Evolutionary conservation across 2,888 invertebrate species (phyloP), one percentile per base, ranked within the genome.

Genomic region (Cataglyphis albicans): DNA sequence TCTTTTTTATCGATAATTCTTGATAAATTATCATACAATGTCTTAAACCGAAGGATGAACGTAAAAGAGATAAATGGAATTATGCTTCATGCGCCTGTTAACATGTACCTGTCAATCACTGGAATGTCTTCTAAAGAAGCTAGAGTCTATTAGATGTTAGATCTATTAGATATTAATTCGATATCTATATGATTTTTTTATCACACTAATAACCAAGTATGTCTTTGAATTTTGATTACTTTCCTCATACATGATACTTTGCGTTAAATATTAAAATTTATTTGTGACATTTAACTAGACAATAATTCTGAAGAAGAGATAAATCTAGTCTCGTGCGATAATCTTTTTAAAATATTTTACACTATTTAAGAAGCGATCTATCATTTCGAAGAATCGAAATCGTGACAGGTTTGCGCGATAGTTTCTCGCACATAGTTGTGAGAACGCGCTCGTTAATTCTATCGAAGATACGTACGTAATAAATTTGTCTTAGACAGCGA

Each of bases 401-500:
- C 52, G 7, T 12, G 52, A 6, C 29, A 73, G n/a, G 1, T 32
- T 32, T 25, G 10, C 6, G 10, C 38, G 41, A 21, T 35, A 35
- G 6, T 35, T 6, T 59, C 3, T 29, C 35, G 10, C 18, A 44
- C 41, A 21, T 70, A 21, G 21, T 25, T 57, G 61, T 67, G 63
- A 21, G 55, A 65, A 63, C 25, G 63, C n/a, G 78, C 70, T 78
- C 76, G 86, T 86, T 88, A 86, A 86, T 84, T 86, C 81, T 78
- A 80, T 86, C 81, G 72, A 80, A 81, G 84, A 86, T 88, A 84
- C 75, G 81, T 63, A 73, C 44, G 75, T 90, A 90, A 92, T 92
- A 92, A 91, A 92, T 91, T 92, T 90, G 91, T 91, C 92, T 89
- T 86, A 88, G 90, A 87, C 86, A 88, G 87, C 86, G 90, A 90